phyloP scores from a whole-genome alignment of 2,888 invertebrate genomes.

The Macrosoma leucophasiata region DNA sequence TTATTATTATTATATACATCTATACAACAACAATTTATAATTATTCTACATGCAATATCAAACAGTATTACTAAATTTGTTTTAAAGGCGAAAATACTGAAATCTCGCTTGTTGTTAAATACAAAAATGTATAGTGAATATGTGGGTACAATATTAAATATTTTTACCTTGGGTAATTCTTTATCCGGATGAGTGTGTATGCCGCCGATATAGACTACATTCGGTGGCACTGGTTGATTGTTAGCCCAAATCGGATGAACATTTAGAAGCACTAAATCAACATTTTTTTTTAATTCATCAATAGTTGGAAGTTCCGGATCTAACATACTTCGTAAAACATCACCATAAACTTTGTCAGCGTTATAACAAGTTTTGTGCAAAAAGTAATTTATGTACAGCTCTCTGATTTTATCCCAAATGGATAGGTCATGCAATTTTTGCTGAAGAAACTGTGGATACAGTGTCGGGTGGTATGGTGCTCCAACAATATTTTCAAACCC shows the following conservation, averaged over 20 bases:
- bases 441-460: slow-evolving; percentile 29
- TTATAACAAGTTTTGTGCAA: not conserved
- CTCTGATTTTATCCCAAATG: slow-evolving; percentile 30
- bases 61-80: not conserved
- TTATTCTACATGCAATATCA: too few species aligned
- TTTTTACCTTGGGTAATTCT: slow-evolving; percentile 43
- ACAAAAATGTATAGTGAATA: too few species aligned
- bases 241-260: slow-evolving; percentile 45
- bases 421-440: slow-evolving; percentile 31
- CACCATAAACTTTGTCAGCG: slow-evolving; percentile 21
- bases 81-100: slow-evolving; percentile 8
- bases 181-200: slow-evolving; percentile 40
- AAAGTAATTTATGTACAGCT: slow-evolving; percentile 26
- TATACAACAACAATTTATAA: too few species aligned
- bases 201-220: slow-evolving; percentile 51
- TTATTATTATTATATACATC: too few species aligned
- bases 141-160: too few species aligned
- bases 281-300: slow-evolving; percentile 29
- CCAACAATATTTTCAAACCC: slow-evolving; percentile 28
- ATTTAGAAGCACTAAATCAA: slow-evolving; percentile 54
- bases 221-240: slow-evolving; percentile 49
- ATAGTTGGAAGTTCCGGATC: slow-evolving; percentile 32
- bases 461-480: slow-evolving; percentile 31
- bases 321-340: slow-evolving; percentile 27
- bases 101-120: slow-evolving; percentile 4